Percentiles rank a stretch among this genome's conserved stretches.
phyloP scores from a whole-genome alignment of 2,113 vertebrate genomes.

The Silurus meridionalis region DNA sequence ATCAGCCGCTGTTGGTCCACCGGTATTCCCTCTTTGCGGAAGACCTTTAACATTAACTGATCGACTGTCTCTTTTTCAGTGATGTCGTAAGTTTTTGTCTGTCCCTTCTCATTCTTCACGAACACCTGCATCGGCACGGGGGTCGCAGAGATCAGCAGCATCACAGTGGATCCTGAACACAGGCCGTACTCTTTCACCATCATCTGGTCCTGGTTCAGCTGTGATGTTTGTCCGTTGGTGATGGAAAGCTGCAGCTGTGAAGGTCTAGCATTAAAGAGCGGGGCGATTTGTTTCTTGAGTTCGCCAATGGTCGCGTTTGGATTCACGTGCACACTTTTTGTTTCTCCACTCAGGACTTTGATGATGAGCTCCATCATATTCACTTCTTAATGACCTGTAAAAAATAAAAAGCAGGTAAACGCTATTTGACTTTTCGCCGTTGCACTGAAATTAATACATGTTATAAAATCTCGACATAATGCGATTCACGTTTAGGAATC shows the following conservation, averaged over 20 bases:
- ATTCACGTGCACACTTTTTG: slow-evolving; percentile 55
- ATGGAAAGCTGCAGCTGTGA: slow-evolving; percentile 49
- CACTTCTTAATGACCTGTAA: not conserved
- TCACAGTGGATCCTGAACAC: slow-evolving; percentile 54
- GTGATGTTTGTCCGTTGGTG: slow-evolving; percentile 37
- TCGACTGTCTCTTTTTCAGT: slow-evolving; percentile 49
- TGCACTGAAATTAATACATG: too few relatives aligned
- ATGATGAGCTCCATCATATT: slow-evolving; percentile 59
- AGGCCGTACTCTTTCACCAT: slow-evolving; percentile 50
- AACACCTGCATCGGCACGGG: slow-evolving; percentile 61
- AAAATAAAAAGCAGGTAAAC: not conserved
- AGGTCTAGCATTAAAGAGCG: rapidly evolving
- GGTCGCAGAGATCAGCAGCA: slow-evolving; percentile 56
- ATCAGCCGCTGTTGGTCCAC: slow-evolving; percentile 66
- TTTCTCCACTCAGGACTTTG: slow-evolving; percentile 20
- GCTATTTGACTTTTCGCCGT: not conserved
- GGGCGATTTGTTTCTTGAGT: slow-evolving; percentile 48
- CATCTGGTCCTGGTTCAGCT: slow-evolving; percentile 46
- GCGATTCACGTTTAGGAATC: too few relatives aligned
- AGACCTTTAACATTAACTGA: slow-evolving; percentile 56
- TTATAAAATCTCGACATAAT: too few relatives aligned
- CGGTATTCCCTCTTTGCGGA: slow-evolving; percentile 42
- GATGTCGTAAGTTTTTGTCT: slow-evolving; percentile 53
- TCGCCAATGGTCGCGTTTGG: slow-evolving; percentile 54
- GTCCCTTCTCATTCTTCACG: slow-evolving; percentile 58